Conservation (phyloP, 2,888 invertebrate species). For the Portevinia maculata region DNA sequence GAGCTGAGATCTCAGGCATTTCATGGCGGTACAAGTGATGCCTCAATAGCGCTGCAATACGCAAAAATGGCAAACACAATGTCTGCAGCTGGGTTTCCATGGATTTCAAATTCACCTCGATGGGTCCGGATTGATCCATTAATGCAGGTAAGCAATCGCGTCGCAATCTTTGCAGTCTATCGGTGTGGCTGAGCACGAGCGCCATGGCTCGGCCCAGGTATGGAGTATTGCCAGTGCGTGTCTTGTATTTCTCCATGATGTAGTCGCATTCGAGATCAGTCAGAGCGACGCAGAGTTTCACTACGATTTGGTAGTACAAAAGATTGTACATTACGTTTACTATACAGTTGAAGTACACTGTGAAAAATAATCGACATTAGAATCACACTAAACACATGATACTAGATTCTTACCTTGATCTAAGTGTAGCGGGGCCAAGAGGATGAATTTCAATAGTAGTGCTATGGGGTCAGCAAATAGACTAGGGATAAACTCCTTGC, state of each 20-base stretch:
- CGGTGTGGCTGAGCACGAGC: slow-evolving; percentile 80
- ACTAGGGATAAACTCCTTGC: slow-evolving; percentile 87
- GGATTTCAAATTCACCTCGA: slow-evolving; percentile 80
- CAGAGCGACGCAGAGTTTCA: slow-evolving; percentile 89
- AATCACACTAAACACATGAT: neutral
- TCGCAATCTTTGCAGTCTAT: slow-evolving; percentile 80
- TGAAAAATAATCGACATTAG: slow-evolving; percentile 75
- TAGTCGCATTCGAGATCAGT: slow-evolving; percentile 86
- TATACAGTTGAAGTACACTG: slow-evolving; percentile 94
- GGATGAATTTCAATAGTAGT: slow-evolving; percentile 92
- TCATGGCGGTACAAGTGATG: slow-evolving; percentile 92
- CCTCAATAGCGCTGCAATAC: slow-evolving; percentile 91
- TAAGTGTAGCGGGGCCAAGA: slow-evolving; percentile 92
- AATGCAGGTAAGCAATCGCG: slow-evolving; percentile 79
- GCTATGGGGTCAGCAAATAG: slow-evolving; percentile 94
- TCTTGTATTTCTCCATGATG: slow-evolving; percentile 80
- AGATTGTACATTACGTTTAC: slow-evolving; percentile 95
- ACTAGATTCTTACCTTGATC: slow-evolving; percentile 88
- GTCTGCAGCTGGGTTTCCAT: slow-evolving; percentile 87
- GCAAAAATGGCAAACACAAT: slow-evolving; percentile 91
- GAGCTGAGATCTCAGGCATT: slow-evolving; percentile 87
- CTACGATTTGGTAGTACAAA: slow-evolving; percentile 93
- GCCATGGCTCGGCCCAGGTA: slow-evolving; percentile 82
- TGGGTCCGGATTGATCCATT: slow-evolving; percentile 75
- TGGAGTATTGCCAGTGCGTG: slow-evolving; percentile 76